A percentile compares a stretch with the other conserved stretches of the same genome.
These are phyloP conservation scores for Symphodus melops DNA, from an alignment of 2,113 vertebrate genomes.

Conservation along the genomic window DNA sequence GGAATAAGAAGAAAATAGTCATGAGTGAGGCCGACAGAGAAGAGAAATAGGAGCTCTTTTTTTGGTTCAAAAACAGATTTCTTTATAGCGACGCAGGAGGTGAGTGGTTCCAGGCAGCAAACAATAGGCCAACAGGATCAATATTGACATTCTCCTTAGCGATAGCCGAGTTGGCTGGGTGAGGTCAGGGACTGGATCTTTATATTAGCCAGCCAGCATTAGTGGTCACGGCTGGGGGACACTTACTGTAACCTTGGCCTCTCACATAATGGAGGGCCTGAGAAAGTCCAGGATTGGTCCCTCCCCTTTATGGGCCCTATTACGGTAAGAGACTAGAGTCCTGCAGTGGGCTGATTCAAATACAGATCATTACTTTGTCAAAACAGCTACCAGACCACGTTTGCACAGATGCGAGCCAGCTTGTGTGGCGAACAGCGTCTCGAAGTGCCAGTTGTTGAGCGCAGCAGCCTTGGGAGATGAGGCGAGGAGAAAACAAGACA, in stretches of 20 bases:
- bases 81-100: slow-evolving; percentile 79
- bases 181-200: slow-evolving; percentile 70
- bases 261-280: slow-evolving; percentile 70
- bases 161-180: slow-evolving; percentile 74
- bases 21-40: slow-evolving; percentile 38
- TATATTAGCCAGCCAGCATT: slow-evolving; percentile 63
- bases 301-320: slow-evolving; percentile 69
- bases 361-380: slow-evolving; percentile 78
- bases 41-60: slow-evolving; percentile 45
- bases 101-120: slow-evolving; percentile 75
- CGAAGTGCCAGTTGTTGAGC: slow-evolving; percentile 49
- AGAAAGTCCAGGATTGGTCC: slow-evolving; percentile 59
- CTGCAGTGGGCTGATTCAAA: slow-evolving; percentile 65
- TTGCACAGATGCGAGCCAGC: slow-evolving; percentile 55
- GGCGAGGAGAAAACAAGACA: slow-evolving; percentile 48
- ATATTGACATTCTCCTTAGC: slow-evolving; percentile 84
- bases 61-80: slow-evolving; percentile 76
- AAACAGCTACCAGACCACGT: slow-evolving; percentile 76
- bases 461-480: slow-evolving; percentile 58
- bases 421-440: slow-evolving; percentile 49
- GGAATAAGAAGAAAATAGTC: slow-evolving; percentile 35
- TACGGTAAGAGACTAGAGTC: slow-evolving; percentile 73
- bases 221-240: slow-evolving; percentile 73
- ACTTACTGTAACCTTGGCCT: slow-evolving; percentile 76
- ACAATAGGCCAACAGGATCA: slow-evolving; percentile 81